Base-by-base conservation (phyloP, 2,888 invertebrate genomes). In the Clostera curtula region DNA sequence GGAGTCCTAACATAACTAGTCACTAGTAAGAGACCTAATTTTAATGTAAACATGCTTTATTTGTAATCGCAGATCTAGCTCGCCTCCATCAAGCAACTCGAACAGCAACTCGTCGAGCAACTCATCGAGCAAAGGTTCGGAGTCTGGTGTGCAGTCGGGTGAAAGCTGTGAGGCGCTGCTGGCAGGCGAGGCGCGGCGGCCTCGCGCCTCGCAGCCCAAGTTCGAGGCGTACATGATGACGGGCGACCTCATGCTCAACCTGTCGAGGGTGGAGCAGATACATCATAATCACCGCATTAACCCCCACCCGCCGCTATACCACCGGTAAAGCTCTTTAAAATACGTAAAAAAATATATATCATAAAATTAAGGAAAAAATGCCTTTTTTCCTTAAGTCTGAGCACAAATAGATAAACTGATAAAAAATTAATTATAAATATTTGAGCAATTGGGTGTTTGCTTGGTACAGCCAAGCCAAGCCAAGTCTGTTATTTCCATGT, bases 221-320 rank as follows among this genome's bases (percentile, higher is more conserved):
- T 95, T 93, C 80, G 96, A 96, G 80, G 94, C 96, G 31, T 97
- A 95, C 86, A 94, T 97, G 91, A 97, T 97, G 97, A 97, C 97
- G 14, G 97, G 97, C 22, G 97, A 97, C 76, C 89, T 96, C 61
- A 97, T 97, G 70, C 88, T 97, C 51, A 96, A 96, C 79, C 89
- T 97, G 47, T 95, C 96, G 36, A 85, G 93, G 50, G 93, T 92
- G 33, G 92, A 92, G 43, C 90, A 89, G 47, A 86, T 87, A 25
- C 86, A 87, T 48, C 71, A 82, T 49, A 84, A 85, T 43, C 80
- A 79, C 41, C 85, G 79, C 43, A 80, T 75, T 40, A 82, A 82
- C n/a, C 66, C 76, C 31, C 84, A 84, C 40, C 63, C 82, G 12
- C 77, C 82, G 49, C 73, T 79, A 35, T 83, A 75, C 39, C 82